These are phyloP conservation scores for Typhlichthys eigenmanni DNA, from an alignment of 2,797 vertebrate species.

Conservation along the genomic window DNA sequence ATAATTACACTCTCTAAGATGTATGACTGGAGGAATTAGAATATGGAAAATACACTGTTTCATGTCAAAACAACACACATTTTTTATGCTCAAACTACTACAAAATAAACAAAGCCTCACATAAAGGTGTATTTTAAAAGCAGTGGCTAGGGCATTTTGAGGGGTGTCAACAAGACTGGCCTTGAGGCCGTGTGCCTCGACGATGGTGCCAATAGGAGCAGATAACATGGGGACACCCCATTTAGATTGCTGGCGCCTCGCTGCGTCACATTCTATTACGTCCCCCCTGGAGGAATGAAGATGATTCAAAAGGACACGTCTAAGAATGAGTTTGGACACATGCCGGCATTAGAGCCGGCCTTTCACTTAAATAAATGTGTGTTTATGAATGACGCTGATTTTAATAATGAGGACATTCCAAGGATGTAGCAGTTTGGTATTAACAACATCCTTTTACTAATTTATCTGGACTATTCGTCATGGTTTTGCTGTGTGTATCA, in stretches of 20 bases:
- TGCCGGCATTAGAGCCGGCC: not conserved
- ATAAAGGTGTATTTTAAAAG: not conserved
- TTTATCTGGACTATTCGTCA: not conserved
- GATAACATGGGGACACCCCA: not conserved
- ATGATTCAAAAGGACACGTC: not conserved
- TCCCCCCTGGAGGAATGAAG: not conserved
- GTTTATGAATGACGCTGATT: constrained; percentile 1
- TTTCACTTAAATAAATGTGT: not conserved
- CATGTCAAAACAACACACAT: not conserved
- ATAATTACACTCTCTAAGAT: not conserved
- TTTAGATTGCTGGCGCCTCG: not conserved
- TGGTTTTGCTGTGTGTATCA: not conserved
- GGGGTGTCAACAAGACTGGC: not conserved
- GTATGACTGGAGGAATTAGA: not conserved
- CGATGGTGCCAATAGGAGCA: not conserved
- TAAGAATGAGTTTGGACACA: not conserved
- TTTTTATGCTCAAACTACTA: not conserved
- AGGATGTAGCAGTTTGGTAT: not conserved
- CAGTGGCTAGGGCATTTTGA: not conserved
- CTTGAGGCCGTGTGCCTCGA: not conserved
- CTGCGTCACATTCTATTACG: not conserved
- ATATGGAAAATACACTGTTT: not conserved
- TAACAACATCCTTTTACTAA: not conserved
- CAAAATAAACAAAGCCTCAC: not conserved
- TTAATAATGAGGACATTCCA: constrained; percentile 3